These are phyloP conservation scores for Toxonevra muliebris DNA, from an alignment of 2,888 invertebrate genomes.

Conservation along the genomic window DNA sequence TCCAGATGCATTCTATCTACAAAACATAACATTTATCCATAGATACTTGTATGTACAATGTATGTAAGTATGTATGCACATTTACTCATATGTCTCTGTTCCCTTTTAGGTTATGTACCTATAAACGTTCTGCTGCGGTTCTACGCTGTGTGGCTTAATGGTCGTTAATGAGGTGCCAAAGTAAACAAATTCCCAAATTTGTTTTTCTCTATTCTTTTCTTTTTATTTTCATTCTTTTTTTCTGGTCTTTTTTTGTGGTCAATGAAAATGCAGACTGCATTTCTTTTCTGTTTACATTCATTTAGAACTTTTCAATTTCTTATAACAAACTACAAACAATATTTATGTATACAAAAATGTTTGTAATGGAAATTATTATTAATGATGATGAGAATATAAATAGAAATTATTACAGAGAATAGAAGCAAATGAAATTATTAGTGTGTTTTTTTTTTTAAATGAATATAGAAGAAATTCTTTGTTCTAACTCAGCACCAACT, in stretches of 20 bases:
- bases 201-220: conserved; percentile 6
- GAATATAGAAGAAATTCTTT: too few species aligned
- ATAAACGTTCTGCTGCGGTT: neutral
- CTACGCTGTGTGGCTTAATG: conserved; percentile 27
- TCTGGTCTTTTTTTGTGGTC: neutral
- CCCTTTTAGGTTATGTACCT: conserved; percentile 33
- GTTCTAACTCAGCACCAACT: too few species aligned
- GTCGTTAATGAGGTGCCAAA: conserved; percentile 55
- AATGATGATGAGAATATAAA: neutral
- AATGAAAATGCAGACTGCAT: neutral
- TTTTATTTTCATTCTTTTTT: neutral
- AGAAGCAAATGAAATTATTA: too few species aligned
- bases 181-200: conserved; percentile 45
- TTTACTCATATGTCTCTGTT: neutral
- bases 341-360: neutral
- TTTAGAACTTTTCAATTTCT: too few species aligned
- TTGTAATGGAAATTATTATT: conserved; percentile 16
- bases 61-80: neutral
- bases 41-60: neutral
- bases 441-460: too few species aligned
- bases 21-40: too few species aligned
- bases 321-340: too few species aligned
- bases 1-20: conserved; percentile 44
- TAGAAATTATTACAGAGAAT: too few species aligned
- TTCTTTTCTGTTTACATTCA: too few species aligned